Percentiles rank a stretch among this genome's conserved stretches.
Conservation (phyloP, 2,113 vertebrate species). For the Tragelaphus buxtoni region DNA sequence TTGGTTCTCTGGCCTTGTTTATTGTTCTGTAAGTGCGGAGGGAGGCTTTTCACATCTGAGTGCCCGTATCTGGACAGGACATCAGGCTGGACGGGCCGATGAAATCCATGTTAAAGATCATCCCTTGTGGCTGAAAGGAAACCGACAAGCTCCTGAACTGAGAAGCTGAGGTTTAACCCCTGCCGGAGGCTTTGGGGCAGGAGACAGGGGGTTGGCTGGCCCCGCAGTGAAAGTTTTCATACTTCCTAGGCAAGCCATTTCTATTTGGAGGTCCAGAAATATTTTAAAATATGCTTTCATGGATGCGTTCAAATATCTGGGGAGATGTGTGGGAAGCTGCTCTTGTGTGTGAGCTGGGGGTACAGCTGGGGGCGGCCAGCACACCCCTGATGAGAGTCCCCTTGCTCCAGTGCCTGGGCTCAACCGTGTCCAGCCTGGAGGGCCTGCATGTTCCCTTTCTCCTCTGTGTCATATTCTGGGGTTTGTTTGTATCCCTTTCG, state of each 20-base stretch:
- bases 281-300: not conserved
- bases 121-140: slow-evolving; percentile 52
- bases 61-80: slow-evolving; percentile 55
- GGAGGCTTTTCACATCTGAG: slow-evolving; percentile 53
- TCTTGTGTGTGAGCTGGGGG: not conserved
- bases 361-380: not conserved
- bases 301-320: not conserved
- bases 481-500: slow-evolving; percentile 70
- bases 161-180: slow-evolving; percentile 18
- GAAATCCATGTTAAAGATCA: slow-evolving; percentile 55
- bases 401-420: not conserved
- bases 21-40: slow-evolving; percentile 10
- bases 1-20: slow-evolving; percentile 47
- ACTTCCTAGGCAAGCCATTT: slow-evolving; percentile 19
- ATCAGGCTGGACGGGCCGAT: slow-evolving; percentile 39
- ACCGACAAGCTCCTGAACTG: slow-evolving; percentile 51
- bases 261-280: slow-evolving; percentile 27
- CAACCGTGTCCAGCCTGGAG: not conserved
- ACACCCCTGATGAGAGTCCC: not conserved
- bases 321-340: not conserved
- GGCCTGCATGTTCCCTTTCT: slow-evolving; percentile 63
- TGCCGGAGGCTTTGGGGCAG: not conserved
- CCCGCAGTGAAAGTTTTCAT: not conserved
- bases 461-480: slow-evolving; percentile 71
- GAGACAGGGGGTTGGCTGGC: not conserved